Base-by-base conservation (phyloP, 2,888 invertebrate species). In the Bellardia bayeri region DNA sequence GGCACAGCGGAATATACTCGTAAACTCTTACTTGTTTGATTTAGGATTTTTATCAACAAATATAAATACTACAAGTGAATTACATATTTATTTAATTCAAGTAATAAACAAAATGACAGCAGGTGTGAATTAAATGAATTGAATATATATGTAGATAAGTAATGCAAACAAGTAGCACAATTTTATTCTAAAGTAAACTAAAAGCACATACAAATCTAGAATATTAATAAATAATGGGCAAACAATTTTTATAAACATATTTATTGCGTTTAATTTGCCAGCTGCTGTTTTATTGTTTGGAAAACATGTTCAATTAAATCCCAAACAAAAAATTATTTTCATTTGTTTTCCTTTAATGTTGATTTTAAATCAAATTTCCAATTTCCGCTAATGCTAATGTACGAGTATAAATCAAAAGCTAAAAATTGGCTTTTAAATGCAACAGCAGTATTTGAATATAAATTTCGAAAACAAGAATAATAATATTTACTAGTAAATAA, bases 401-500 rank as follows among this genome's bases (percentile, higher is more conserved):
- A 23, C 23, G 23, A 23, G 23, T 23, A 23, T 23, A 23, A 23
- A 23, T 49, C 13, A 72, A 68, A 79, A 58, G 42, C 42, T n/a
- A 11, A 71, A 75, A 82, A 82, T 78, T 87, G 81, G 81, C 87
- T 84, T 87, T 82, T 61, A 68, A 83, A 66, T 33, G 23, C 63
- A 13, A n/a, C 74, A 82, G 33, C 56, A 83, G 64, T n/a, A 63
- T 71, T 76, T 72, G n/a, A 37, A 72, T 72, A 79, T 30, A 72
- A 58, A 78, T 76, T 82, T 74, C 51, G 37, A 56, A 64, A 56
- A 72, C 49, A 58, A 63, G 61, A 69, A 79, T 51, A 66, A 80
- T 71, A 86, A 80, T 78, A 87, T 76, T 87, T 78, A 33, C 54
- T 51, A 51, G 82, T 78, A 66, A 87, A 87, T 78, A 74, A 84